phyloP scores from a whole-genome alignment of 30 jellyfish, hydroid and myxozoan genomes.

The Aurelia coerulea region DNA sequence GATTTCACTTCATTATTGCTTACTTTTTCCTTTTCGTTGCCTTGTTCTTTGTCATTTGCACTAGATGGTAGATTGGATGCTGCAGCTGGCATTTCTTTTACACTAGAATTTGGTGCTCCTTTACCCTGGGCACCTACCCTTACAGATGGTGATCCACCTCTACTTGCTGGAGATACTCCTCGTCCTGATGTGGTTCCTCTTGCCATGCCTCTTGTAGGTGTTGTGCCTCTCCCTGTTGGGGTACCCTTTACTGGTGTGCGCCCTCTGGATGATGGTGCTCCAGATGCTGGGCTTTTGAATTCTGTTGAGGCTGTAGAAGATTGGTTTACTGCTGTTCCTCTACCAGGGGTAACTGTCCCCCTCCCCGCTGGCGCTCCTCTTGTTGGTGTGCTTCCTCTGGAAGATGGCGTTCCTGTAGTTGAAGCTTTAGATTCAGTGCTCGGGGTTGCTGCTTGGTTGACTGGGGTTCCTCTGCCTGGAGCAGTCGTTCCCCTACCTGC shows the following conservation, averaged over 20 bases:
- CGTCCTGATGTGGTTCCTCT: constrained; percentile 54
- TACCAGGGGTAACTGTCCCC: constrained; percentile 11
- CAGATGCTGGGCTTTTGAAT: constrained; percentile 26
- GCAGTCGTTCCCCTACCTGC: constrained; percentile 25
- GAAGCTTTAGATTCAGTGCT: background rate
- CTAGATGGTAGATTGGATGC: too few relatives aligned
- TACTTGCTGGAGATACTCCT: constrained; percentile 15
- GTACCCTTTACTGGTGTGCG: constrained; percentile 35
- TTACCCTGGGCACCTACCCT: background rate
- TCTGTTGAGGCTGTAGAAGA: background rate
- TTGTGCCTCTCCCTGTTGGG: constrained; percentile 50
- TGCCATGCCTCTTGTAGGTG: constrained; percentile 29
- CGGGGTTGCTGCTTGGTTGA: background rate
- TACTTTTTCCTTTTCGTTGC: too few relatives aligned
- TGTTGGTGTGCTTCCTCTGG: constrained; percentile 9
- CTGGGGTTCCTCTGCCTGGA: constrained; percentile 4
- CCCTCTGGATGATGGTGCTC: constrained; percentile 34
- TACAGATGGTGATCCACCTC: constrained; percentile 9
- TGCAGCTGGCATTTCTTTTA: too few relatives aligned
- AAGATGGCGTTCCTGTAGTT: background rate
- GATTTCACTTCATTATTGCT: too few relatives aligned
- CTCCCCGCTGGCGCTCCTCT: constrained; percentile 10
- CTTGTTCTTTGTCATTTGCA: too few relatives aligned
- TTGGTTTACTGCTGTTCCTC: constrained; percentile 6
- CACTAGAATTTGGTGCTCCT: too few relatives aligned